phyloP scores from a whole-genome alignment of 2,113 vertebrate species.

The Phalacrocorax carbo region DNA sequence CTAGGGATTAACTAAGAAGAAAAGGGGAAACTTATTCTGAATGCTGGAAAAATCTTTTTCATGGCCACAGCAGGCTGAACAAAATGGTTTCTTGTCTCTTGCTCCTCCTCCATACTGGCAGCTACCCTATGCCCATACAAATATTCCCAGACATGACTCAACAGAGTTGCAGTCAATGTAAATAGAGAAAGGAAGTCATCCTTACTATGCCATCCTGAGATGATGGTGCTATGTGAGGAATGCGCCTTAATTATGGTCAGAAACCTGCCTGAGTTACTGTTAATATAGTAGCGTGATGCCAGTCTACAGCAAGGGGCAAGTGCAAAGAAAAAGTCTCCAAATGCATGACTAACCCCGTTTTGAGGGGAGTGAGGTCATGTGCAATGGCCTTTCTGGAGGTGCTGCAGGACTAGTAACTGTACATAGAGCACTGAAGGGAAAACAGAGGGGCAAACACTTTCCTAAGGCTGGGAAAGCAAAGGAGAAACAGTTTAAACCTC shows the following conservation, averaged over 20 bases:
- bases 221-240: not conserved
- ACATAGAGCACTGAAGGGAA: not conserved
- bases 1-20: not conserved
- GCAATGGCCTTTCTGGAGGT: not conserved
- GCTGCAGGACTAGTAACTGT: not conserved
- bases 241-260: not conserved
- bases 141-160: constrained; percentile 34
- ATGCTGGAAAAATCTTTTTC: not conserved
- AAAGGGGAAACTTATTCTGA: not conserved
- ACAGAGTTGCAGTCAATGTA: constrained; percentile 1
- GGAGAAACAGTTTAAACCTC: not conserved
- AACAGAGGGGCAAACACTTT: not conserved
- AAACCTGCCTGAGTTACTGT: not conserved
- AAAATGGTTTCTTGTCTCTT: not conserved
- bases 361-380: rapidly evolving
- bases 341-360: rapidly evolving
- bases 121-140: not conserved
- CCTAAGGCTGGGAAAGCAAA: not conserved
- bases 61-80: not conserved
- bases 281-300: not conserved
- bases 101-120: not conserved
- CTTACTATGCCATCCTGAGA: not conserved
- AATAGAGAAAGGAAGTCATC: not conserved
- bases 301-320: not conserved
- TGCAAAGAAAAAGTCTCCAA: not conserved